Conservation (phyloP, 2,797 vertebrate species). For the Taeniopygia guttata region DNA sequence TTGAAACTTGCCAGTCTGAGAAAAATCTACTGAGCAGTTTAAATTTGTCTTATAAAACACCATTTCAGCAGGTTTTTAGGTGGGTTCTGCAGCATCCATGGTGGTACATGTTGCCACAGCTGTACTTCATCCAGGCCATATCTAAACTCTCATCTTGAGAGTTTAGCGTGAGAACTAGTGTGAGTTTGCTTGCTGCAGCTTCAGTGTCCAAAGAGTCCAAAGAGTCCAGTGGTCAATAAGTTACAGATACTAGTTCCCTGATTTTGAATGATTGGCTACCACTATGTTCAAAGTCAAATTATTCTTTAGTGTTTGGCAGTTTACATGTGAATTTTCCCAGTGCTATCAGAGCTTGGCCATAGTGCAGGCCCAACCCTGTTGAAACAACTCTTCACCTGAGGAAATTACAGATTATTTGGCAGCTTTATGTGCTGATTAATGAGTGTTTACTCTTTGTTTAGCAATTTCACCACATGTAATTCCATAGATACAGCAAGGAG, state of each 20-base stretch:
- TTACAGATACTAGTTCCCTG: background rate
- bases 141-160: background rate
- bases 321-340: background rate
- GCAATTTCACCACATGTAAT: background rate
- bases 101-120: accelerated
- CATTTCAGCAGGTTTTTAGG: background rate
- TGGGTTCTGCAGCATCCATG: background rate
- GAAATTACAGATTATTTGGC: background rate
- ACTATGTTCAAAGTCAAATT: background rate
- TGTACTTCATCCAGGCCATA: background rate
- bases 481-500: background rate
- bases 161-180: background rate
- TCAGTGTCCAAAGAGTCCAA: background rate
- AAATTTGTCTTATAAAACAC: background rate
- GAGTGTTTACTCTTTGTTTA: background rate
- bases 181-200: background rate
- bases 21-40: background rate
- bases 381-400: background rate
- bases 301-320: background rate
- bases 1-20: background rate
- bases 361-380: background rate
- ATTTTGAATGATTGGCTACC: background rate
- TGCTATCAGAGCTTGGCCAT: background rate
- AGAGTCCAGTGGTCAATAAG: background rate
- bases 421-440: background rate